Evolutionary conservation across 1,140 invertebrate species (phyloP).

Genomic region (Penaeus vannamei): DNA sequence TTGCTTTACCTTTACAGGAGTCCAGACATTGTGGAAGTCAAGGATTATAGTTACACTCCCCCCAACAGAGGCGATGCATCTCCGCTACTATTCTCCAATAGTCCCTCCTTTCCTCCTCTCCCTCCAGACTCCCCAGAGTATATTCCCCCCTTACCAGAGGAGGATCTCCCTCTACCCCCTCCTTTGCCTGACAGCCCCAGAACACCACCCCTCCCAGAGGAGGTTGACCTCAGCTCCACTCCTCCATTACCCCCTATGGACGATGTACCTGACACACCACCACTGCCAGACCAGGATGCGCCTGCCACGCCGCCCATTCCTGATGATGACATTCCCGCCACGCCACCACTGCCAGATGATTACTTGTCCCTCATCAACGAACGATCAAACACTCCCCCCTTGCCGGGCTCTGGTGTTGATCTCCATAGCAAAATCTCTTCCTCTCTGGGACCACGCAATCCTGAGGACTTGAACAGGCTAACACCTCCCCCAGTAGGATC

Average conservation of each 20-base stretch:
- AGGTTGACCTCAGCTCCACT: slow-evolving; percentile 24
- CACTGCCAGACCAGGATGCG: slow-evolving; percentile 52
- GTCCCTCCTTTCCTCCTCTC: slow-evolving; percentile 28
- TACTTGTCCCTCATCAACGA: slow-evolving; percentile 3
- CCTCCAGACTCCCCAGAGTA: slow-evolving; percentile 28
- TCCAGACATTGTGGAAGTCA: slow-evolving; percentile 20
- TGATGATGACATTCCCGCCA: slow-evolving; percentile 15
- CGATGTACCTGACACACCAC: slow-evolving; percentile 27
- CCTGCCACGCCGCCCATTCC: slow-evolving; percentile 22
- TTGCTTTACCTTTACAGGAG: slow-evolving; percentile 30
- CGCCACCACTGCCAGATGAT: slow-evolving; percentile 41
- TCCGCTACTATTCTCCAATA: background rate
- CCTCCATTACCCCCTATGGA: slow-evolving; percentile 17
- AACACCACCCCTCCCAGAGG: slow-evolving; percentile 33
- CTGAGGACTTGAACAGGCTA: slow-evolving; percentile 33
- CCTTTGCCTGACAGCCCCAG: slow-evolving; percentile 46
- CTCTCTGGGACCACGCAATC: background rate
- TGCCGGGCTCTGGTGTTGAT: background rate
- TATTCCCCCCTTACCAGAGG: background rate
- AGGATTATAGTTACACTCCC: background rate
- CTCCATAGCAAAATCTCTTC: background rate
- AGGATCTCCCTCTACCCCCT: background rate
- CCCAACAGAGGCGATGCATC: background rate
- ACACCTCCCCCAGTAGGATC: slow-evolving; percentile 21
- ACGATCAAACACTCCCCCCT: slow-evolving; percentile 10